Percentiles rank a stretch among this genome's conserved stretches.
Evolutionary conservation across 2,113 vertebrate species (phyloP).

Genomic region (Saccopteryx bilineata): DNA sequence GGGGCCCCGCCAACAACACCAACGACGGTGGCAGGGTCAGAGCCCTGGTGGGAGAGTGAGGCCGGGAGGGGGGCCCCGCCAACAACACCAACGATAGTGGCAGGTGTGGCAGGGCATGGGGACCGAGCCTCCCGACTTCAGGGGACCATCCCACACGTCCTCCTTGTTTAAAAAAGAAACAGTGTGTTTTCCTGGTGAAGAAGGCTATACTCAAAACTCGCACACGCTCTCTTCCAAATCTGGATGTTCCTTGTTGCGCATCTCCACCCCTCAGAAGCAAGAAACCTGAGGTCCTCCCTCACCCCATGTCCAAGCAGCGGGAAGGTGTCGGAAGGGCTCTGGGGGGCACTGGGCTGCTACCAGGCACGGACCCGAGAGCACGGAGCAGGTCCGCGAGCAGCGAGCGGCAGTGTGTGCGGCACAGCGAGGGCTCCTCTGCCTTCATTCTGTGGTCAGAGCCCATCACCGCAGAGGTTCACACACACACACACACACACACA

Average conservation of each 20-base stretch:
- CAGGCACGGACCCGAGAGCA: fast-evolving
- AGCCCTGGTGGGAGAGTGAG: fast-evolving
- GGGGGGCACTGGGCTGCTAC: too few relatives aligned
- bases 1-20: fast-evolving
- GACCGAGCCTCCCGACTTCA: fast-evolving
- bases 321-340: fast-evolving
- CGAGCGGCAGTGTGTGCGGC: fast-evolving
- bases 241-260: fast-evolving
- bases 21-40: fast-evolving
- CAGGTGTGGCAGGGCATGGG: fast-evolving
- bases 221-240: fast-evolving
- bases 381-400: neutral
- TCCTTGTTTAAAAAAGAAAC: neutral
- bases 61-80: fast-evolving
- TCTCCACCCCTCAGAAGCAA: neutral
- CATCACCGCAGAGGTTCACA: fast-evolving
- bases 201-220: neutral
- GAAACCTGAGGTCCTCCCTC: neutral
- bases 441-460: fast-evolving
- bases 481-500: fast-evolving
- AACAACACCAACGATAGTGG: fast-evolving
- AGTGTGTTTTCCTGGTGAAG: too few relatives aligned
- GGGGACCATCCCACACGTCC: fast-evolving
- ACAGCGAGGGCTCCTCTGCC: fast-evolving
- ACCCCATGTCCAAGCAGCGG: fast-evolving